phyloP scores from a whole-genome alignment of 2,888 invertebrate genomes.

The Acronicta aceris region DNA sequence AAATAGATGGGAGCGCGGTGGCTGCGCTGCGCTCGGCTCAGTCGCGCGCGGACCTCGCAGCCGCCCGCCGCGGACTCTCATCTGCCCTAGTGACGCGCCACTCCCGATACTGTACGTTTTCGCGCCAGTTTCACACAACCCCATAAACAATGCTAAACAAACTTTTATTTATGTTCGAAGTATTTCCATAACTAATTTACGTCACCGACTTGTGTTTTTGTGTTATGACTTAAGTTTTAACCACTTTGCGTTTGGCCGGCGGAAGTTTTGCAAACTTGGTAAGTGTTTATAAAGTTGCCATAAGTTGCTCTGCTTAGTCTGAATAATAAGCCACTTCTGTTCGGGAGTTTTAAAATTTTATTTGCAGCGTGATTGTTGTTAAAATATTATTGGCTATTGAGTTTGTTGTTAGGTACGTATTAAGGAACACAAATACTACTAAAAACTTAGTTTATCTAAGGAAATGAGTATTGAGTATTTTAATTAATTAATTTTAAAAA shows the following conservation, averaged over 20 bases:
- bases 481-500: too few species aligned
- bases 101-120: conserved; percentile 50
- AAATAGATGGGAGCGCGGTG: conserved; percentile 80
- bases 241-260: conserved; percentile 38
- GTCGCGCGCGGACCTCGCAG: conserved; percentile 77
- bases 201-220: conserved; percentile 50
- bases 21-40: conserved; percentile 73
- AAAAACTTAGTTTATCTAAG: too few species aligned
- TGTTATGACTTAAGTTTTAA: conserved; percentile 54
- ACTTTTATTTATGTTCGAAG: conserved; percentile 43
- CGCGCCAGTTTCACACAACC: conserved; percentile 58
- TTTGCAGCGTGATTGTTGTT: conserved; percentile 17
- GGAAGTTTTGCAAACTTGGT: conserved; percentile 58
- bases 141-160: conserved; percentile 44
- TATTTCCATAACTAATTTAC: conserved; percentile 48
- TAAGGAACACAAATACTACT: too few species aligned
- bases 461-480: too few species aligned
- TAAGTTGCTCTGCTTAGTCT: conserved; percentile 39
- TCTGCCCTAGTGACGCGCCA: conserved; percentile 29
- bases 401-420: too few species aligned
- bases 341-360: conserved; percentile 23
- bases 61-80: conserved; percentile 51
- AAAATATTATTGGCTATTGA: neutral
- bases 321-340: conserved; percentile 38
- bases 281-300: conserved; percentile 57